phyloP scores from a whole-genome alignment of 2,888 invertebrate species.

The Microdon myrmicae region DNA sequence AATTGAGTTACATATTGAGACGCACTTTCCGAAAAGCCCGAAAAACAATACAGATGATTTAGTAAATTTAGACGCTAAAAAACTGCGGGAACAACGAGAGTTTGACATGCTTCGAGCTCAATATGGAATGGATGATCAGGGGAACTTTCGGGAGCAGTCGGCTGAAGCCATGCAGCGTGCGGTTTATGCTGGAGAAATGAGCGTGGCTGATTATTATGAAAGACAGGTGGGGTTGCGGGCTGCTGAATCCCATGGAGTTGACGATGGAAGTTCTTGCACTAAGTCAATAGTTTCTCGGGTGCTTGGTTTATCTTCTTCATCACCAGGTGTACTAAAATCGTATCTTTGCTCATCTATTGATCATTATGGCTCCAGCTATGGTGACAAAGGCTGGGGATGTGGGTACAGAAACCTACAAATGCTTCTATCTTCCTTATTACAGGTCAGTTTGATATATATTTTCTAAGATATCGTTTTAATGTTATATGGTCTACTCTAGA shows the following conservation, averaged over 20 bases:
- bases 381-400: conserved; percentile 92
- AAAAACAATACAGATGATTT: conserved; percentile 55
- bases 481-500: conserved; percentile 60
- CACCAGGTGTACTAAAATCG: conserved; percentile 70
- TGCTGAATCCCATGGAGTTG: conserved; percentile 81
- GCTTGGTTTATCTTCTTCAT: conserved; percentile 54
- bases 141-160: conserved; percentile 80
- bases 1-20: conserved; percentile 80
- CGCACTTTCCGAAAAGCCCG: conserved; percentile 73
- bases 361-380: conserved; percentile 88
- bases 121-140: conserved; percentile 90
- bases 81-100: conserved; percentile 80
- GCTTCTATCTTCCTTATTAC: conserved; percentile 84
- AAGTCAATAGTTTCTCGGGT: conserved; percentile 68
- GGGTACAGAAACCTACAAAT: conserved; percentile 93
- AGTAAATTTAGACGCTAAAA: conserved; percentile 74
- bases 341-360: conserved; percentile 84
- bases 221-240: conserved; percentile 79
- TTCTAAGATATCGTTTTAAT: background rate
- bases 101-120: conserved; percentile 84
- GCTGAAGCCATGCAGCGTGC: conserved; percentile 82
- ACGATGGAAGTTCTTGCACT: conserved; percentile 84
- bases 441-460: conserved; percentile 51
- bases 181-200: conserved; percentile 86
- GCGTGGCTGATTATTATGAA: conserved; percentile 86